Base-by-base conservation (phyloP, 1,140 invertebrate species). In the Harlomillsia oculata region DNA sequence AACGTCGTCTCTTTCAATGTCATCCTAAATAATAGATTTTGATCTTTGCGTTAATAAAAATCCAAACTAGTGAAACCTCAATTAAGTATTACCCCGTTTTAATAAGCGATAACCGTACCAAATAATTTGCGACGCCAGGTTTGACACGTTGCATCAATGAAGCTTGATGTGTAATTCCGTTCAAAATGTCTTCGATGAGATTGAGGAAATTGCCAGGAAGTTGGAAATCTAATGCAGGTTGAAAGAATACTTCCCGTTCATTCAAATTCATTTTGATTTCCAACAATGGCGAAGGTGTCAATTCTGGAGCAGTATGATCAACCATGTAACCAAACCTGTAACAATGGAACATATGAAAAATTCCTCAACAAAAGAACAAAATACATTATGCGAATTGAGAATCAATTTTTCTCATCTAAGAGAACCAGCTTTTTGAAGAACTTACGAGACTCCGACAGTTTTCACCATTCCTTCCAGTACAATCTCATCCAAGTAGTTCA, bases 231-330 rank as follows among this genome's bases (percentile, higher is more conserved):
- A 65, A 21, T 9, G 48, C 36, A 21, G 63, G 63, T 5, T 70
- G 54, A 62, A 75, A 77, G 13, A 74, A 66, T 54, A 77, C 71
- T 21, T 75, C 83, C 1, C 85, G 87, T 55, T 89, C 87, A 43
- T 80, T 69, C 2, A 97, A 74, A 67, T 89, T 84, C 41, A 96
- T 72, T 46, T 83, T 80, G 1, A 88, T 85, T 73, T 93, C 85
- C 66, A 95, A 82, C n/a, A 97, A 71, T 5, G 90, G 84, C 21
- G 82, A 78, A 26, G 84, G 78, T 37, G 81, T 79, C 59, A 82
- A 81, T 21, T 80, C 77, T 0, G 80, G 73, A 71, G 95, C 89
- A 78, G 95, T 95, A 67, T 95, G 87, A 66, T 94, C 89, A 5
- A 87, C 79, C 41, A 97, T 73, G 70, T 94, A 96, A 45, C 83